Conservation (phyloP, 92 coral and sea anemone species). For the Montipora capitata region DNA sequence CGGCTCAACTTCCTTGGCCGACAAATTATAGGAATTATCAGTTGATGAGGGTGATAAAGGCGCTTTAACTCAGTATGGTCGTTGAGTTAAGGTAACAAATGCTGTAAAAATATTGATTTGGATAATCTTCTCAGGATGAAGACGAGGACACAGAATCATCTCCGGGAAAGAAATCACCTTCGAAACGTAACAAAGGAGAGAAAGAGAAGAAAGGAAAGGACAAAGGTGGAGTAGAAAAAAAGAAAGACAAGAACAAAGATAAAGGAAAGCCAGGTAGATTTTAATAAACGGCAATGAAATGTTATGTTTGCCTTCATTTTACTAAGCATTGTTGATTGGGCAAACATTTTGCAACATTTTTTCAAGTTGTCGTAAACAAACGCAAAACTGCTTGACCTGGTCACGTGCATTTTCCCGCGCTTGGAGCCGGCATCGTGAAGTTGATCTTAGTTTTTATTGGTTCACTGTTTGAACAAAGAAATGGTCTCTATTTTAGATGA, state of each 20-base stretch:
- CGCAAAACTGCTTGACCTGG: too few species aligned
- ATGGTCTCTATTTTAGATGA: not conserved
- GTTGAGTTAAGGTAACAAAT: too few species aligned
- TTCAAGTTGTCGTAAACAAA: too few species aligned
- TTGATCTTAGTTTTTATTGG: not conserved
- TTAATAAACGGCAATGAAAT: too few species aligned
- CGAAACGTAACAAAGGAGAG: conserved; percentile 39
- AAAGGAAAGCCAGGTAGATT: conserved; percentile 49
- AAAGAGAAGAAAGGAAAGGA: conserved; percentile 58
- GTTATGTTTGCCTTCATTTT: too few species aligned
- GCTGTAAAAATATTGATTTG: too few species aligned
- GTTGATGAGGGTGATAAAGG: too few species aligned
- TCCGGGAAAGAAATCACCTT: conserved; percentile 62
- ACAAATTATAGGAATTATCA: too few species aligned
- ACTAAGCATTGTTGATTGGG: too few species aligned
- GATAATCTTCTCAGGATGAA: conserved; percentile 49
- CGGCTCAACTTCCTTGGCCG: too few species aligned
- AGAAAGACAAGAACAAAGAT: conserved; percentile 65
- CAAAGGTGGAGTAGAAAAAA: conserved; percentile 56
- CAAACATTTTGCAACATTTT: too few species aligned
- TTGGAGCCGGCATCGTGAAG: not conserved
- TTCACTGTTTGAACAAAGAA: not conserved
- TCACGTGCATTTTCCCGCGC: not conserved
- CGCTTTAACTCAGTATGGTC: too few species aligned
- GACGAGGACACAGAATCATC: conserved; percentile 87